Evolutionary conservation across 1,140 invertebrate genomes (phyloP).

Genomic region (Chelonus insularis): DNA sequence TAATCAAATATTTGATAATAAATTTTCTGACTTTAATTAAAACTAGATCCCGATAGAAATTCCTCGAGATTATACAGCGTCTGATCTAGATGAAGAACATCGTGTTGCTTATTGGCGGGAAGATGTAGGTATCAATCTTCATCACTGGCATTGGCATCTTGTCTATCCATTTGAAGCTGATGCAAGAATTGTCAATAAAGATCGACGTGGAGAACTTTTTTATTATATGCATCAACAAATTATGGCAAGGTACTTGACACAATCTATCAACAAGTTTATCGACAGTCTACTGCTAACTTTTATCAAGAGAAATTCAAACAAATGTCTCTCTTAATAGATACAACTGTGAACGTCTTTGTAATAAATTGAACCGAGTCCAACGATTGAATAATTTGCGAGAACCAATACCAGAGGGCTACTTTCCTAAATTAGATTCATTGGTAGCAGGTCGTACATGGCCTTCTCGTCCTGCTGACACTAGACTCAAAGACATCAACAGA

Average conservation of each 20-base stretch:
- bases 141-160: conserved; percentile 86
- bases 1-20: too few species aligned
- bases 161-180: conserved; percentile 73
- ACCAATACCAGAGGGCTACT: conserved; percentile 71
- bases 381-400: conserved; percentile 66
- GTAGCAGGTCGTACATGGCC: conserved; percentile 69
- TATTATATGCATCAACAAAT: conserved; percentile 63
- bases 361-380: conserved; percentile 63
- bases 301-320: neutral
- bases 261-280: too few species aligned
- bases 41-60: conserved; percentile 68
- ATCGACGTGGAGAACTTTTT: conserved; percentile 66
- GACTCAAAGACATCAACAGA: conserved; percentile 67
- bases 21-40: neutral
- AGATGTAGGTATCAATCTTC: conserved; percentile 65
- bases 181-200: conserved; percentile 57
- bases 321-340: conserved; percentile 59
- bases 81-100: conserved; percentile 74
- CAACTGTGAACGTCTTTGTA: conserved; percentile 71
- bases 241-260: conserved; percentile 60
- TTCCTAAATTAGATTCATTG: conserved; percentile 71
- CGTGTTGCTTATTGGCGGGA: conserved; percentile 67
- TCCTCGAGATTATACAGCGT: conserved; percentile 73
- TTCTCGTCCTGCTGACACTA: conserved; percentile 63
- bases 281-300: neutral